These are phyloP conservation scores for Dolichoris vasculosae DNA, from an alignment of 1,140 invertebrate genomes.

Conservation along the genomic window DNA sequence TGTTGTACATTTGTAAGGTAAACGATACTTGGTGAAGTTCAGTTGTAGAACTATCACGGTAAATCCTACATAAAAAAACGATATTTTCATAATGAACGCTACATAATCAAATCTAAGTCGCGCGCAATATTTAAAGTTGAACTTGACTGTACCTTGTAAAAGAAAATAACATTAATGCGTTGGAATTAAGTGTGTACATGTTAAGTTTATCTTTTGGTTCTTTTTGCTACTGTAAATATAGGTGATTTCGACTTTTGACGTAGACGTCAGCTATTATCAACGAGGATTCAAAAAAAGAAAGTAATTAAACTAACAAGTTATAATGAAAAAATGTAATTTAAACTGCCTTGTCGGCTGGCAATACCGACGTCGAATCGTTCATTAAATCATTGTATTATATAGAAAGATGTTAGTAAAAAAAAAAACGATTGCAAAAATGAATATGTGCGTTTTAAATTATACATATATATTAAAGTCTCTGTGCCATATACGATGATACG, in stretches of 20 bases:
- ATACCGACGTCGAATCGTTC: constrained; percentile 47
- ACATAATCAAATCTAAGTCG: constrained; percentile 48
- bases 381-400: constrained; percentile 41
- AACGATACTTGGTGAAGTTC: constrained; percentile 43
- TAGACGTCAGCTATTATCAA: constrained; percentile 44
- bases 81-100: constrained; percentile 50
- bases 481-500: constrained; percentile 62
- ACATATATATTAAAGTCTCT: constrained; percentile 56
- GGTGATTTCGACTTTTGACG: constrained; percentile 45
- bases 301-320: constrained; percentile 14
- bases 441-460: constrained; percentile 53
- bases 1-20: constrained; percentile 47
- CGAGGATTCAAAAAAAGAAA: constrained; percentile 32
- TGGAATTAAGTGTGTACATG: constrained; percentile 39
- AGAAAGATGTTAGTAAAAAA: constrained; percentile 30
- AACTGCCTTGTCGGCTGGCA: constrained; percentile 50
- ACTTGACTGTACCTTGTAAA: constrained; percentile 24
- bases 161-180: constrained; percentile 38
- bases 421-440: constrained; percentile 49
- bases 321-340: constrained; percentile 30
- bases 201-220: constrained; percentile 46
- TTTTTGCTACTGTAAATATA: constrained; percentile 50
- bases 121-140: constrained; percentile 38
- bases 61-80: constrained; percentile 22
- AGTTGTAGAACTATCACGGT: constrained; percentile 18